Percentiles rank a stretch among this genome's conserved stretches.
phyloP scores from a whole-genome alignment of 2,797 vertebrate species.

The Acipenser transmontanus region DNA sequence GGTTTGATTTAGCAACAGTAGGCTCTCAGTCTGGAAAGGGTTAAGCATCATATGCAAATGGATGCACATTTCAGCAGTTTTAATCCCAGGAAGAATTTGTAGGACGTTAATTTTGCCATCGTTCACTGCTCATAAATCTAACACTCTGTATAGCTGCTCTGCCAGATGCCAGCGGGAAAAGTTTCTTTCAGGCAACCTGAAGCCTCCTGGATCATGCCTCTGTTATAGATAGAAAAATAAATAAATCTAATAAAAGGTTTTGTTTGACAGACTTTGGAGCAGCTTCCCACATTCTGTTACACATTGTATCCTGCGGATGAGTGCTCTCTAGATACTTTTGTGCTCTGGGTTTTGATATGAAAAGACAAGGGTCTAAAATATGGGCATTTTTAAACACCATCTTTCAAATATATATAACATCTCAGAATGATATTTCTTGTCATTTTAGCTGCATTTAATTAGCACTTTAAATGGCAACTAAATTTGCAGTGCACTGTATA shows the following conservation, averaged over 20 bases:
- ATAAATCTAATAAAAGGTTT: slow-evolving; percentile 50
- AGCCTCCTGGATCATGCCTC: slow-evolving; percentile 40
- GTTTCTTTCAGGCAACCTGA: slow-evolving; percentile 37
- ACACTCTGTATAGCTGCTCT: slow-evolving; percentile 37
- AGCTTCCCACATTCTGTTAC: slow-evolving; percentile 52
- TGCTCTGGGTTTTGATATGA: too few relatives aligned
- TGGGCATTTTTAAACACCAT: too few relatives aligned
- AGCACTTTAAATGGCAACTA: too few relatives aligned
- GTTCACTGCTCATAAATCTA: slow-evolving; percentile 66
- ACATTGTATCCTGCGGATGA: slow-evolving; percentile 27
- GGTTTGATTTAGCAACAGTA: too few relatives aligned
- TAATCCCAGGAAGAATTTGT: slow-evolving; percentile 58
- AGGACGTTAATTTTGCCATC: slow-evolving; percentile 52
- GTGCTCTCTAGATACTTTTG: too few relatives aligned
- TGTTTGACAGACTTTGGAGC: slow-evolving; percentile 40
- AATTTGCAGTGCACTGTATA: too few relatives aligned
- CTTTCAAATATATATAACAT: too few relatives aligned
- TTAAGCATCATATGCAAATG: slow-evolving; percentile 41
- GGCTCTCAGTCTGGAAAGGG: not conserved
- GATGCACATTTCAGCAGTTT: slow-evolving; percentile 31
- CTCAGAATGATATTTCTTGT: too few relatives aligned
- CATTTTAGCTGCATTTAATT: too few relatives aligned
- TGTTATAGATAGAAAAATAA: slow-evolving; percentile 16
- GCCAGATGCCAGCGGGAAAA: slow-evolving; percentile 44
- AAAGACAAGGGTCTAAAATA: too few relatives aligned